A percentile compares a stretch with the other conserved stretches of the same genome.
These are phyloP conservation scores for Acanthoscelides obtectus DNA, from an alignment of 2,888 invertebrate species.

Conservation along the genomic window DNA sequence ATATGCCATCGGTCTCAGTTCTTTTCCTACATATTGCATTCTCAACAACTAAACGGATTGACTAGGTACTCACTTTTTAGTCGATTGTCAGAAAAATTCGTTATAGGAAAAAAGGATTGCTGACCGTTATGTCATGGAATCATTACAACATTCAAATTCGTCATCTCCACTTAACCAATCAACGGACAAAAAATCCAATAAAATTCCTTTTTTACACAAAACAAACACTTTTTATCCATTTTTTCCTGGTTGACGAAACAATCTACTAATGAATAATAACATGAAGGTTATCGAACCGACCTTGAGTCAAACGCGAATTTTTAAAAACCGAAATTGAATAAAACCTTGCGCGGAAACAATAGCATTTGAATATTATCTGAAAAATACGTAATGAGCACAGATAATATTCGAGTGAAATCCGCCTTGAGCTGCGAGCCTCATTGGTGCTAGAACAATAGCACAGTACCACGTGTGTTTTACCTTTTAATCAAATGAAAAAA, in stretches of 20 bases:
- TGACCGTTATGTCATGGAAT: no score
- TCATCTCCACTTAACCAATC: not conserved
- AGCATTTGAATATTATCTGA: slow-evolving; percentile 33
- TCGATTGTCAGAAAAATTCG: no score
- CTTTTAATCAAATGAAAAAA: no score
- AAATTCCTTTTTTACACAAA: not conserved
- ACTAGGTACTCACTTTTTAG: no score
- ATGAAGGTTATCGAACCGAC: slow-evolving; percentile 34
- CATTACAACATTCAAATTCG: not conserved
- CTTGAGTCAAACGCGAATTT: slow-evolving; percentile 20
- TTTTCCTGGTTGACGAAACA: slow-evolving; percentile 1
- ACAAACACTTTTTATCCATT: not conserved
- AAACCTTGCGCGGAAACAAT: slow-evolving; percentile 23
- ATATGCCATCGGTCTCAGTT: no score
- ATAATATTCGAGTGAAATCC: not conserved
- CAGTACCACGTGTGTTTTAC: not conserved
- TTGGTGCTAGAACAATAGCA: not conserved
- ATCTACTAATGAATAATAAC: slow-evolving; percentile 4
- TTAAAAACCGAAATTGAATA: not conserved
- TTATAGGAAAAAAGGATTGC: no score
- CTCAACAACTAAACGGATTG: no score
- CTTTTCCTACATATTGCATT: no score
- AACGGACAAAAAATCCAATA: not conserved
- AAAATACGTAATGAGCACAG: slow-evolving; percentile 5
- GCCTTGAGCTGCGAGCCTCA: not conserved